Percentiles rank a stretch among this genome's conserved stretches.
These are phyloP conservation scores for Sebastes aleutianus DNA, from an alignment of 2,797 vertebrate genomes.

Conservation along the genomic window DNA sequence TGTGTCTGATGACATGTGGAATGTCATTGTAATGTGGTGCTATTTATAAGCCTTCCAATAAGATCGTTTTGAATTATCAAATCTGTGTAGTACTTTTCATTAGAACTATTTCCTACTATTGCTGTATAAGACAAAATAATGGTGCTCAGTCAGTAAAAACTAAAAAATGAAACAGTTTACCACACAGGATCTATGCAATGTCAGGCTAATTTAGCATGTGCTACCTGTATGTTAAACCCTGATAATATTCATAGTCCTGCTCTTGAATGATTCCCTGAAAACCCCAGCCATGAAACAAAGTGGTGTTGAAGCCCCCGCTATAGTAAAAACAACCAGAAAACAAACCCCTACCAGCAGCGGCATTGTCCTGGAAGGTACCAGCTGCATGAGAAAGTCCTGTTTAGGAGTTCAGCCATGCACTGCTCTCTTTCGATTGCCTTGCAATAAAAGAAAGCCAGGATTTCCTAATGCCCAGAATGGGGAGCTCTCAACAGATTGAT, in stretches of 20 bases:
- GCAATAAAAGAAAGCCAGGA: conserved; percentile 84
- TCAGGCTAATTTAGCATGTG: background rate
- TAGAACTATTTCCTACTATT: background rate
- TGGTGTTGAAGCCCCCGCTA: conserved; percentile 49
- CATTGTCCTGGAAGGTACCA: conserved; percentile 75
- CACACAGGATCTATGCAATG: background rate
- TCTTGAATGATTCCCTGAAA: conserved; percentile 48
- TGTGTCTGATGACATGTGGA: too few relatives aligned
- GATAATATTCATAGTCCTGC: conserved; percentile 67
- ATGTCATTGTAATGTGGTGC: too few relatives aligned
- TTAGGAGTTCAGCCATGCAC: conserved; percentile 66
- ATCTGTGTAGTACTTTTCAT: too few relatives aligned
- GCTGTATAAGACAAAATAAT: background rate
- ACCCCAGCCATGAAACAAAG: conserved; percentile 53
- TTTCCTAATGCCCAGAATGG: conserved; percentile 84
- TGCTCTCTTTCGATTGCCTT: conserved; percentile 70
- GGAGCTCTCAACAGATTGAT: conserved; percentile 85
- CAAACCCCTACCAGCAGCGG: conserved; percentile 38
- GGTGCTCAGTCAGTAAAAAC: background rate
- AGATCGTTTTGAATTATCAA: too few relatives aligned
- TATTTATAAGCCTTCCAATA: too few relatives aligned
- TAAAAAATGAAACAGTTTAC: background rate
- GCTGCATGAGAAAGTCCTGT: conserved; percentile 81
- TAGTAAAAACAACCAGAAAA: conserved; percentile 58
- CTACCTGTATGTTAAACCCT: conserved; percentile 29